Evolutionary conservation across 1,140 invertebrate species (phyloP).

Genomic region (Bombus confusus): DNA sequence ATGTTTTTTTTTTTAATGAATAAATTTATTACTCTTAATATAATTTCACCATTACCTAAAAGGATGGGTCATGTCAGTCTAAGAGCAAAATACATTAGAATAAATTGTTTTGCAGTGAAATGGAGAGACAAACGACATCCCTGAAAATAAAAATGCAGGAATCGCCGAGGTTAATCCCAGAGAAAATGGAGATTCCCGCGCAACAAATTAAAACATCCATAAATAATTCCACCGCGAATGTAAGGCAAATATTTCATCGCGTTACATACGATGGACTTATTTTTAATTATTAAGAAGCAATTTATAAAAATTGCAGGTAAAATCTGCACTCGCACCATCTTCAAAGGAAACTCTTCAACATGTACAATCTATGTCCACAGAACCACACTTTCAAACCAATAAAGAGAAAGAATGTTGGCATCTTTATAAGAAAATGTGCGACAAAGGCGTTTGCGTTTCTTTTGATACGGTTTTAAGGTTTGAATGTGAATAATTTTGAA

Average conservation of each 20-base stretch:
- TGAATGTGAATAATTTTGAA: constrained; percentile 16
- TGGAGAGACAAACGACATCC: constrained; percentile 11
- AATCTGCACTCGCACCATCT: background rate
- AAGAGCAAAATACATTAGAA: background rate
- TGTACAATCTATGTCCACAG: constrained; percentile 30
- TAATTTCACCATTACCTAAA: no score
- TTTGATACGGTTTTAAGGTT: constrained; percentile 87
- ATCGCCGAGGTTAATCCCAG: background rate
- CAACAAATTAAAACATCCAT: background rate
- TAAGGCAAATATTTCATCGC: background rate
- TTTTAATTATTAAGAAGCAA: background rate
- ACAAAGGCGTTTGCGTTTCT: constrained; percentile 87
- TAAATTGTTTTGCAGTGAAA: background rate
- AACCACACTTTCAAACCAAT: constrained; percentile 78
- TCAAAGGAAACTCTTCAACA: constrained; percentile 31
- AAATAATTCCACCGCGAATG: constrained; percentile 5
- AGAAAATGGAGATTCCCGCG: constrained; percentile 7
- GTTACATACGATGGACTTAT: background rate
- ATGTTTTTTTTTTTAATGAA: background rate
- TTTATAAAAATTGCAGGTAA: constrained; percentile 9
- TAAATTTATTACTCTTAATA: background rate
- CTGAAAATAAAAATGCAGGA: constrained; percentile 4
- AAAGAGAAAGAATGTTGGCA: constrained; percentile 88
- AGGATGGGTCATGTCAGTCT: no score
- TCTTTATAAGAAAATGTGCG: constrained; percentile 86